Evolutionary conservation across 2,888 invertebrate species (phyloP).

Genomic region (Ectemnius lituratus): DNA sequence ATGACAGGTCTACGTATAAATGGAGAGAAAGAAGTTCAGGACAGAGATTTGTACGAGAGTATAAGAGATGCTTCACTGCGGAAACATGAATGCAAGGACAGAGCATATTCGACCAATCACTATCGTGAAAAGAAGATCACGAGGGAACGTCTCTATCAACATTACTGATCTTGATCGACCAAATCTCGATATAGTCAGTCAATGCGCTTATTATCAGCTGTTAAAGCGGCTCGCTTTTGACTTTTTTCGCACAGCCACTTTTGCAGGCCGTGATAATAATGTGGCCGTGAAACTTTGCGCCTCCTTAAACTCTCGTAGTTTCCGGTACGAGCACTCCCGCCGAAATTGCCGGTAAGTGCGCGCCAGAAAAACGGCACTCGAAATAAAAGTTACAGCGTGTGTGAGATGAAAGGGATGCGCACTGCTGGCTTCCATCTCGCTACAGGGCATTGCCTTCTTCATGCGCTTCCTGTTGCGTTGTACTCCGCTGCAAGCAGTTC

Average conservation of each 20-base stretch:
- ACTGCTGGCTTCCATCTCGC: slow-evolving; percentile 39
- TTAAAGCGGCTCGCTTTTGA: not conserved
- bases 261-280: not conserved
- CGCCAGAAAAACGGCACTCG: slow-evolving; percentile 33
- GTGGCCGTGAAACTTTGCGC: slow-evolving; percentile 1
- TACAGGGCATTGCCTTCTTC: slow-evolving; percentile 8
- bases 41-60: too few species aligned
- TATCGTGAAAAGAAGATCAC: not conserved
- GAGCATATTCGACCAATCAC: too few species aligned
- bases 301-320: not conserved
- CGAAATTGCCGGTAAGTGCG: slow-evolving; percentile 46
- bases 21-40: too few species aligned
- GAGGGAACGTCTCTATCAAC: not conserved
- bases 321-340: slow-evolving; percentile 36
- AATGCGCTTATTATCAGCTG: slow-evolving; percentile 5
- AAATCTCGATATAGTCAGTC: not conserved
- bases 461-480: slow-evolving; percentile 43
- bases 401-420: slow-evolving; percentile 38
- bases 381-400: slow-evolving; percentile 38
- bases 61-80: too few species aligned
- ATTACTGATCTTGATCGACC: not conserved
- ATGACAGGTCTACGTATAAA: too few species aligned
- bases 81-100: too few species aligned
- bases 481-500: slow-evolving; percentile 45
- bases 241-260: too few species aligned